Evolutionary conservation across 2,888 invertebrate genomes (phyloP), one percentile per base, ranked within the genome.

Genomic region (Xanthia togata): DNA sequence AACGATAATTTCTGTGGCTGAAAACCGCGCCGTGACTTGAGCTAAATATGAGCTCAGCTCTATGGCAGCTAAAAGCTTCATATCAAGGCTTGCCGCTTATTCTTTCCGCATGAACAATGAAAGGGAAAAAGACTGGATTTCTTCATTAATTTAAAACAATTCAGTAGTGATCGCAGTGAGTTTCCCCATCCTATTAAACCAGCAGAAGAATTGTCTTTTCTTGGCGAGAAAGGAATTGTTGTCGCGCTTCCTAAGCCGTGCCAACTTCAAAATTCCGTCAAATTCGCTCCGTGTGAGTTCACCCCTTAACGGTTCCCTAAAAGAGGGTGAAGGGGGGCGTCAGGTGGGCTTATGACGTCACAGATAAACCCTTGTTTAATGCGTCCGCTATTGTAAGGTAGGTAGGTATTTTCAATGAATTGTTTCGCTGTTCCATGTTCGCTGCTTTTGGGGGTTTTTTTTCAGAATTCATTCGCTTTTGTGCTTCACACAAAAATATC

Each of bases 271-370:
- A 14, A 50, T 65, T 38, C 14, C 4, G 8, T 20, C 0, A 17
- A 73, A 67, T 50, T 76, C 62, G 41, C 57, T 3, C 50, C 53
- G 71, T 78, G 67, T 63, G 71, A 38, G 12, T 23, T 60, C 65
- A 59, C 41, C 63, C 67, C 68, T 44, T 60, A 65, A 82, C 23
- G 55, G 60, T 73, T 64, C 47, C 60, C 73, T 23, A 60, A 77
- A 65, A 72, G 47, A 44, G 77, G 72, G 60, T 67, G 50, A 23
- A 63, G n/a, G 77, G 84, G 81, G 70, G 70, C 73, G 82, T 76
- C 87, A 89, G 91, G 90, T 89, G 84, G 85, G 88, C 84, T 87
- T 84, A 88, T 91, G 92, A 91, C 91, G 92, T 91, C 90, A 91
- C 81, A 78, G 71, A 84, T 84, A 87, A 88, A 82, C 87, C 87